phyloP scores from a whole-genome alignment of 2,113 vertebrate genomes.

The Nothoprocta pentlandii region DNA sequence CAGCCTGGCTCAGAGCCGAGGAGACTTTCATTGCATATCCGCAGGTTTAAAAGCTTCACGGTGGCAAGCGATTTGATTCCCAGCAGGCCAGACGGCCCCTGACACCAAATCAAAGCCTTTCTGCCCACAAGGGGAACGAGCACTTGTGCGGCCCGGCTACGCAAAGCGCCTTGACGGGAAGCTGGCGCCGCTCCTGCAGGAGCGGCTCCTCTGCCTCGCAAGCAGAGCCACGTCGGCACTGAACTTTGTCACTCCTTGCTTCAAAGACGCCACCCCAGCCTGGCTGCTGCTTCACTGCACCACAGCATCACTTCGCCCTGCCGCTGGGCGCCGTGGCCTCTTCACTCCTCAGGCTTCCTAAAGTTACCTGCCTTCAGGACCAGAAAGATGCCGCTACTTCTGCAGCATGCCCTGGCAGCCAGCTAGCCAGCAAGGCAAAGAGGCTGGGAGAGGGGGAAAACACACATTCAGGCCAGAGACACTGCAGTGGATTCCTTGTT shows the following conservation, averaged over 20 bases:
- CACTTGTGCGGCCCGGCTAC: background rate
- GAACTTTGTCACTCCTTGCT: background rate
- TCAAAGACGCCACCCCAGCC: background rate
- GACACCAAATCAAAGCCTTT: background rate
- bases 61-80: background rate
- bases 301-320: background rate
- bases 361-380: background rate
- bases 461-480: background rate
- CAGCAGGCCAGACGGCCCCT: background rate
- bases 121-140: background rate
- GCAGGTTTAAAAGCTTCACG: conserved; percentile 14
- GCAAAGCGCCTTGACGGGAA: background rate
- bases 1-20: background rate
- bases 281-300: background rate
- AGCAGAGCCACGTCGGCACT: background rate
- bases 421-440: background rate
- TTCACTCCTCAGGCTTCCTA: background rate
- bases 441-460: background rate
- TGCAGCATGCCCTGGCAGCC: background rate
- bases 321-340: background rate
- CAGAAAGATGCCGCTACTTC: background rate
- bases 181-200: background rate
- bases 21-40: background rate
- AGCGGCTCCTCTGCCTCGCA: background rate
- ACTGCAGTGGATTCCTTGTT: background rate